phyloP scores from a whole-genome alignment of 1,140 invertebrate genomes.

The Chironomus striatipennis region DNA sequence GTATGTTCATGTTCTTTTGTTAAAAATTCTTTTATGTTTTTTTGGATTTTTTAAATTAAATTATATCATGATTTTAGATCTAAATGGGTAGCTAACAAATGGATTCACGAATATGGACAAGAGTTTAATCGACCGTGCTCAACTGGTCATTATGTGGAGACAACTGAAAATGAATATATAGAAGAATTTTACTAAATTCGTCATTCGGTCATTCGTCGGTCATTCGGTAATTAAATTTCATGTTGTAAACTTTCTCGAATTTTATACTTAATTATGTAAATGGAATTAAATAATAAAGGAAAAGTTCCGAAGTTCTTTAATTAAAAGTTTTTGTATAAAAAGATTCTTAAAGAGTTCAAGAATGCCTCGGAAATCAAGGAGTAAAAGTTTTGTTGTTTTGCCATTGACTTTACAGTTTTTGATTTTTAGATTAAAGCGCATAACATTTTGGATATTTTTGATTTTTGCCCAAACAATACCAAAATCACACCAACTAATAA shows the following conservation, averaged over 20 bases:
- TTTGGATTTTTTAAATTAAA: neutral
- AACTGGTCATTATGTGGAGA: neutral
- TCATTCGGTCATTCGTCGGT: neutral
- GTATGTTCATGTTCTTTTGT: slow-evolving; percentile 37
- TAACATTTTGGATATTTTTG: no score
- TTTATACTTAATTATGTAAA: neutral
- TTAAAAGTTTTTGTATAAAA: neutral
- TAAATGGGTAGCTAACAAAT: slow-evolving; percentile 82
- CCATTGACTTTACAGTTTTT: no score
- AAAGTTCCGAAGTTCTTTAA: neutral
- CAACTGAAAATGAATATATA: neutral
- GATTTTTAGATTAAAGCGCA: no score
- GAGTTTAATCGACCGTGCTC: slow-evolving; percentile 61
- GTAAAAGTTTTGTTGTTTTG: no score
- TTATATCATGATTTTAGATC: slow-evolving; percentile 9
- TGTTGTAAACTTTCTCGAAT: neutral
- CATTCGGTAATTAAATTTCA: neutral
- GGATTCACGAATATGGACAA: slow-evolving; percentile 90
- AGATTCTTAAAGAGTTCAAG: no score
- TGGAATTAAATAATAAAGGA: neutral
- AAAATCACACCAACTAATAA: no score
- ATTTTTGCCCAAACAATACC: no score
- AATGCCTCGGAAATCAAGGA: no score
- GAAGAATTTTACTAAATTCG: neutral
- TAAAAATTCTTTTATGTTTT: slow-evolving; percentile 46